Base-by-base conservation (phyloP, 2,797 vertebrate species). In the Morus bassanus region DNA sequence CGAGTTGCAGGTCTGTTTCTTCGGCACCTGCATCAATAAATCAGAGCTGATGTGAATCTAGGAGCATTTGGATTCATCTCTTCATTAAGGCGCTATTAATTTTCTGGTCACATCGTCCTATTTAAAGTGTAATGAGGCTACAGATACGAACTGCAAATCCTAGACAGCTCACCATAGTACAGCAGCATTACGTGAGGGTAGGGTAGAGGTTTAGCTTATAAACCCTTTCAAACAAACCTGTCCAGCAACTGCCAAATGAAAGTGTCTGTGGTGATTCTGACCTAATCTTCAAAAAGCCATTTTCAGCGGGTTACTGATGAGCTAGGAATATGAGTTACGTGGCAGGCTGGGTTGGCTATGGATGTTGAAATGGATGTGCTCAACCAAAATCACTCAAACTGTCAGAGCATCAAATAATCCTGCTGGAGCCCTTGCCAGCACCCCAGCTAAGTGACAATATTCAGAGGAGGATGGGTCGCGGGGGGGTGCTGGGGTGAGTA, bases 61-160 rank as follows among this genome's bases (percentile, higher is more conserved):
- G 50, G 72, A 93, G 60, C 48, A 4, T 54, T 82, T 75, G 73
- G 59, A 79, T 94, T 88, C 64, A 46, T 91, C 67, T 75, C 93
- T 93, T 88, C 73, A 39, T 95, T 69, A 87, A 80, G 60, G 51
- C 82, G 9, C 56, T 64, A 18, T 96, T 82, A 64, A 76, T 94
- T 89, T 96, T 85, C 96, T 96, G 73, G 91, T 94, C 95, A 94
- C 95, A 91, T 94, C 59, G 0, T 51, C 50, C 73, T 86, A 2
- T 83, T 94, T 88, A 27, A 93, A 90, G 51, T n/a, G 53, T 50
- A 82, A 75, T 48, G 87, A 96, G 91, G 64, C 67, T 78, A 35
- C 53, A 90, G 69, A 60, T 43, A 50, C 8, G 65, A 93, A 33
- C 76, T 77, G 30, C 59, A 76, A 90, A 76, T 87, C 69, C 77